Evolutionary conservation across 2,113 vertebrate species (phyloP).

Genomic region (Sprattus sprattus): DNA sequence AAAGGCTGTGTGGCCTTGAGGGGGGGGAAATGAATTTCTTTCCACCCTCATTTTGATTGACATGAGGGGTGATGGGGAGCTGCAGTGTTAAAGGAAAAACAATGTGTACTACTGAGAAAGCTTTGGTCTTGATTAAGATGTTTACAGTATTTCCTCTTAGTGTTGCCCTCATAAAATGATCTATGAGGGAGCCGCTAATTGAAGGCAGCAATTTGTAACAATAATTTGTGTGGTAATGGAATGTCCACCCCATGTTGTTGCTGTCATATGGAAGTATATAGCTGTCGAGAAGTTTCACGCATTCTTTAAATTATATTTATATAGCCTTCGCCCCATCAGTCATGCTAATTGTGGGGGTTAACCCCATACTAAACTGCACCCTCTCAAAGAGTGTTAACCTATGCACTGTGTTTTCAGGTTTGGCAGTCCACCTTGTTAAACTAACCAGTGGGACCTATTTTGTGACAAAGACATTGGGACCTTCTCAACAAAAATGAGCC

Average conservation of each 20-base stretch:
- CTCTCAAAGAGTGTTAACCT: neutral
- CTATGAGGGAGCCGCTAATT: neutral
- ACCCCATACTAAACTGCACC: neutral
- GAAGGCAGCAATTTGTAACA: slow-evolving; percentile 7
- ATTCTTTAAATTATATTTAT: neutral
- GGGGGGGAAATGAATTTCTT: neutral
- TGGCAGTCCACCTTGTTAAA: slow-evolving; percentile 39
- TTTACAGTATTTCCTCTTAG: neutral
- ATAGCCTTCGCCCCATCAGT: neutral
- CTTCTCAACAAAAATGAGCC: slow-evolving; percentile 43
- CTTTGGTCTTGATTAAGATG: slow-evolving; percentile 14
- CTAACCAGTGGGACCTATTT: slow-evolving; percentile 29
- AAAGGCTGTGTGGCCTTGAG: neutral
- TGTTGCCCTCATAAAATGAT: slow-evolving; percentile 6
- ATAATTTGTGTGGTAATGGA: neutral
- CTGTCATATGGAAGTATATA: neutral
- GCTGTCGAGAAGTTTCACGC: neutral
- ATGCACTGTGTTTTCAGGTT: neutral
- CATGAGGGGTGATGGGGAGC: neutral
- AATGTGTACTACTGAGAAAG: neutral
- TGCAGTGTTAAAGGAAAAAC: neutral
- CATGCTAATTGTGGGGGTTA: neutral
- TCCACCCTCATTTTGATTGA: neutral
- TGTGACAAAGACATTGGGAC: slow-evolving; percentile 8
- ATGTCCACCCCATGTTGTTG: neutral